Evolutionary conservation across 2,797 vertebrate species (phyloP).

Genomic region (Acrocephalus scirpaceus): DNA sequence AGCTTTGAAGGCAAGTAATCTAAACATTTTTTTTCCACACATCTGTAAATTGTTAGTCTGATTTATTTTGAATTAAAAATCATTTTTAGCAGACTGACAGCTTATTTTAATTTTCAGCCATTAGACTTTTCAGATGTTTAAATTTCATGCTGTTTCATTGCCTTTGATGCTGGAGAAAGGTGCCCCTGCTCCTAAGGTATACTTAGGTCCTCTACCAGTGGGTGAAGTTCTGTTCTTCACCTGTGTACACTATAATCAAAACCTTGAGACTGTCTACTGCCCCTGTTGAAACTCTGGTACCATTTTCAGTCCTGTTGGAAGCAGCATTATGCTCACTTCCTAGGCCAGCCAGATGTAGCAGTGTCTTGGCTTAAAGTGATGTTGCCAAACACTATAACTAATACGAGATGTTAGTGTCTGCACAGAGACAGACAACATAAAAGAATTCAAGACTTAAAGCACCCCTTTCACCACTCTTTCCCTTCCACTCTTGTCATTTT

Average conservation of each 20-base stretch:
- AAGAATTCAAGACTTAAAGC: neutral
- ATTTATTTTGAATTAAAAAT: slow-evolving; percentile 79
- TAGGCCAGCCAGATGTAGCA: neutral
- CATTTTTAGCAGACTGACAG: slow-evolving; percentile 68
- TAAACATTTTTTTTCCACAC: slow-evolving; percentile 76
- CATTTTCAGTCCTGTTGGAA: neutral
- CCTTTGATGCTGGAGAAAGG: slow-evolving; percentile 62
- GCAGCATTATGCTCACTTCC: neutral
- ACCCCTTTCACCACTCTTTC: neutral
- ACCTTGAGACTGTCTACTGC: neutral
- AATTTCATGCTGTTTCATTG: neutral
- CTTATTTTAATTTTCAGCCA: slow-evolving; percentile 76
- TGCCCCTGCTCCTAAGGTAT: slow-evolving; percentile 20
- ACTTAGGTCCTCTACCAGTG: slow-evolving; percentile 1
- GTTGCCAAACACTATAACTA: neutral
- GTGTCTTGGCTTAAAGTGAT: neutral
- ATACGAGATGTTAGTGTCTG: neutral
- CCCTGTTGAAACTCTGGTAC: neutral
- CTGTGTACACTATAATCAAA: neutral
- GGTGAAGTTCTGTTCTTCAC: neutral
- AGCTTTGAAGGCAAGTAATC: slow-evolving; percentile 68
- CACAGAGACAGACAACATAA: neutral
- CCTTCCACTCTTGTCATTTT: neutral
- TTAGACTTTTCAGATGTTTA: slow-evolving; percentile 66
- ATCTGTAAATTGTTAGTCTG: slow-evolving; percentile 79